Evolutionary conservation across 2,888 invertebrate genomes (phyloP), one percentile per base, ranked within the genome.

Genomic region (Octonoba sinensis): DNA sequence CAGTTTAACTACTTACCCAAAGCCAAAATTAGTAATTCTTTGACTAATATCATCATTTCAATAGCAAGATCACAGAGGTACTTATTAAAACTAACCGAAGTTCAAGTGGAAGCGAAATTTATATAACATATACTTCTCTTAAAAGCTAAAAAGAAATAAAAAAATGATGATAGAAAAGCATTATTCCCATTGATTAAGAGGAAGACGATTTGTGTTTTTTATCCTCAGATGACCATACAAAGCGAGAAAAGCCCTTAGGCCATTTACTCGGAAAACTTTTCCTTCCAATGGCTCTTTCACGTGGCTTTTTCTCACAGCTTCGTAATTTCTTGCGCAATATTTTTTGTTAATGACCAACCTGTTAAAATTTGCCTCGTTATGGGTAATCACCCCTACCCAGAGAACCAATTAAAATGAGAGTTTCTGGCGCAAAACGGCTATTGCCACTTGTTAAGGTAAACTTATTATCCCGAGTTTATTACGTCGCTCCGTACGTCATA

Each of bases 241-340:
- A 36, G 36, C 36, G 79, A 64, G 73, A 73, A 73, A 69, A 56
- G 73, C 73, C 73, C 73, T 73, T 36, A 46, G 69, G 73, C n/a
- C 56, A 49, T 67, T 60, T 72, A 62, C 36, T 56, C 67, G n/a
- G 15, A 46, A 46, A 11, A 24, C 62, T 74, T 74, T 69, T 56
- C 71, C 71, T 64, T 46, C 44, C 49, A 18, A 47, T 8, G 8
- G 8, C 18, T 57, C 16, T 47, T 67, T 69, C 79, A 81, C 79
- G 79, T 81, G 79, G 47, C 65, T 18, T n/a, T 16, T 59, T 51
- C 20, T 66, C 60, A 60, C 15, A 20, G 22, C 20, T 65, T 16
- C 47, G 49, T 20, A 65, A 24, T 16, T 56, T 46, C 4, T 66
- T 66, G n/a, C 71, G 77, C 77, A 71, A 78, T 54, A 13, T 8